Conservation (phyloP, 2,113 vertebrate genomes). For the Alligator sinensis region DNA sequence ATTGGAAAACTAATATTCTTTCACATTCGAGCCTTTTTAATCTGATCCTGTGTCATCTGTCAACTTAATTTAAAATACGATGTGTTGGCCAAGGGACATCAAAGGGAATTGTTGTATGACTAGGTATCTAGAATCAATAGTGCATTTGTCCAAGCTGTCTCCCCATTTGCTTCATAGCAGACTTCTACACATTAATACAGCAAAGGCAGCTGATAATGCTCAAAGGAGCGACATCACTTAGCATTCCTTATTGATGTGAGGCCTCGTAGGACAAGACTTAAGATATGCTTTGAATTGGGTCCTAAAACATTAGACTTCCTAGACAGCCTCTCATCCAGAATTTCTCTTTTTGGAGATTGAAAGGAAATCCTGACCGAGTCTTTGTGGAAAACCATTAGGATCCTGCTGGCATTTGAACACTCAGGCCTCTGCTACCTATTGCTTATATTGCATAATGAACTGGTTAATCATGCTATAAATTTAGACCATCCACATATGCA, state of each 20-base stretch:
- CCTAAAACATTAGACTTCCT: neutral
- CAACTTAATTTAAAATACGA: conserved; percentile 49
- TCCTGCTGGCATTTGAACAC: conserved; percentile 15
- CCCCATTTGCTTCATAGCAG: neutral
- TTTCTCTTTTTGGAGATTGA: neutral
- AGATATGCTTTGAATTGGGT: neutral
- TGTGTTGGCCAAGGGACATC: conserved; percentile 14
- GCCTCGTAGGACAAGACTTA: neutral
- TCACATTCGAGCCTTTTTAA: conserved; percentile 20
- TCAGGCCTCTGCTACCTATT: too few species aligned
- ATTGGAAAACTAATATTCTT: conserved; percentile 28
- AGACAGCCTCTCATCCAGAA: neutral
- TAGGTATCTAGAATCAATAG: neutral
- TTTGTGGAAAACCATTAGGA: conserved; percentile 12
- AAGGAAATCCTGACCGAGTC: neutral
- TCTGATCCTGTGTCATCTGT: conserved; percentile 11
- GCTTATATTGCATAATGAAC: too few species aligned
- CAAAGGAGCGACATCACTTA: neutral
- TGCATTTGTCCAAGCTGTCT: conserved; percentile 10
- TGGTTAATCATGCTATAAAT: too few species aligned
- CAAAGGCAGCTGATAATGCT: neutral
- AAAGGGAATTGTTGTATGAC: conserved; percentile 20
- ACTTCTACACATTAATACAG: conserved; percentile 16
- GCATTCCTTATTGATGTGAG: neutral
- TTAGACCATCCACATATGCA: too few species aligned